These are phyloP conservation scores for Cryptoblepharus egeriae DNA, from an alignment of 2,797 vertebrate species.

Conservation along the genomic window DNA sequence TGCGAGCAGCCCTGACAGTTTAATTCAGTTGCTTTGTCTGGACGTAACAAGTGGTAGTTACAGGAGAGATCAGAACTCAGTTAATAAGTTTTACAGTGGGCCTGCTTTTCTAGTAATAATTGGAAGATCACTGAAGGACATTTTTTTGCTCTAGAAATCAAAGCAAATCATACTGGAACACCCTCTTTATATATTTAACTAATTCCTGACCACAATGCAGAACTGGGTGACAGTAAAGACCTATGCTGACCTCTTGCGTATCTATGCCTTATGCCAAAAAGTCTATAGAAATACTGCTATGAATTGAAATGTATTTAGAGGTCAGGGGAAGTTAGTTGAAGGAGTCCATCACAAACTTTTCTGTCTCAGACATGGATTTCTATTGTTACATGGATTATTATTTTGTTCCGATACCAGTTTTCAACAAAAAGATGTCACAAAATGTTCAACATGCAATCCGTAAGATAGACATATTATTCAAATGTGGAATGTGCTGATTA, in stretches of 20 bases:
- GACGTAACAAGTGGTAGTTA: conserved; percentile 30
- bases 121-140: not conserved
- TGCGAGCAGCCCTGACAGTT: not conserved
- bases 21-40: conserved; percentile 24
- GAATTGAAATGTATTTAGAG: not conserved
- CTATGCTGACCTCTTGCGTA: not conserved
- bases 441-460: too few species aligned
- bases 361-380: not conserved
- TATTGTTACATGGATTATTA: not conserved
- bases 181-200: not conserved
- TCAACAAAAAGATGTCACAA: not conserved
- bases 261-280: not conserved
- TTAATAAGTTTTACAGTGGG: conserved; percentile 16
- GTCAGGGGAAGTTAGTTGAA: not conserved
- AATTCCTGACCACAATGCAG: not conserved
- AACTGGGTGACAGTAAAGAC: not conserved
- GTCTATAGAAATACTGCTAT: not conserved
- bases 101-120: not conserved
- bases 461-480: too few species aligned
- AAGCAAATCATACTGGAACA: not conserved
- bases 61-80: conserved; percentile 5
- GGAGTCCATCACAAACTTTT: too few species aligned
- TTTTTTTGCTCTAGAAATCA: not conserved
- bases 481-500: not conserved
- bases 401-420: too few species aligned